Evolutionary conservation across 2,888 invertebrate species (phyloP), one percentile per base, ranked within the genome.

Genomic region (Troides helena): DNA sequence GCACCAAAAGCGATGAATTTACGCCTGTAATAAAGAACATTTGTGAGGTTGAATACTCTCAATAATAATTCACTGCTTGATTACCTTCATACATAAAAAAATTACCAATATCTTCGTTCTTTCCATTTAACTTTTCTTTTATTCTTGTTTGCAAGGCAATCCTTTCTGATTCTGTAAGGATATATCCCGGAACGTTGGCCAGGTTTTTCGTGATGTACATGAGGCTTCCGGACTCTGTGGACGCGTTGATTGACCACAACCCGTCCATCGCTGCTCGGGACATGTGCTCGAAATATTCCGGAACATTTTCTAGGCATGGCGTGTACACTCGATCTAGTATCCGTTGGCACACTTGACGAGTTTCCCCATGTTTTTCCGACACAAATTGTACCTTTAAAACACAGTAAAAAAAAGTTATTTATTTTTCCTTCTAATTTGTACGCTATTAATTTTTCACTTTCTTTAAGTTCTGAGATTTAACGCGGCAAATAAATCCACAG

Each of bases 181-280:
- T 81, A 71, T 90, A 92, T 0, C 90, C 90, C 18, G 85, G 82
- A 10, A 93, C 84, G 60, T 87, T 89, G 8, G 92, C 91, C 68
- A 94, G 76, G n/a, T 92, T 81, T 60, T 69, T 86, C 1, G 93
- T 92, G 74, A 93, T 93, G 76, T 91, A 94, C 23, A 95, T 79
- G 77, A 94, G 94, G 3, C 83, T 81, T 0, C 83, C 81, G 0
- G 76, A 67, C 62, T 94, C 90, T 12, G 95, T 87, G 0, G 96
- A 85, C 58, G 95, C 95, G 81, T 95, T 94, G 57, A 95, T 86
- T 3, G 93, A 93, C 95, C 95, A 95, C 80, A 97, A 85, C 0
- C 96, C 96, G 63, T 95, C 89, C 6, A 95, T 78, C 62, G 96
- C 80, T 2, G 94, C 90, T 5, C 74, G 80, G 0, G 94, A 87